These are phyloP conservation scores for Leguminivora glycinivorella DNA, from an alignment of 1,140 invertebrate species.

Conservation along the genomic window DNA sequence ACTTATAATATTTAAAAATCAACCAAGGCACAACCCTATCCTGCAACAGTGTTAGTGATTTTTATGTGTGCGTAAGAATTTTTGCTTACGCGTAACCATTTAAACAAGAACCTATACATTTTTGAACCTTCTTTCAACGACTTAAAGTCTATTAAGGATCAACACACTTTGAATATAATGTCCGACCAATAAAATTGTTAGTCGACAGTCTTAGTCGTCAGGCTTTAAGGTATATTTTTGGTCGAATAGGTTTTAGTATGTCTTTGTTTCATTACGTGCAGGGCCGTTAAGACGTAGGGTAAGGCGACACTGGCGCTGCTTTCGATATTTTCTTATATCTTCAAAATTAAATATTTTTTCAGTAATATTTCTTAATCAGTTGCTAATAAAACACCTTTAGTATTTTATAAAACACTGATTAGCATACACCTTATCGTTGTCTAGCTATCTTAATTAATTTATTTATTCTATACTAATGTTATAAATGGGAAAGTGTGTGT, in stretches of 20 bases:
- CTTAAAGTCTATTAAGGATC: background rate
- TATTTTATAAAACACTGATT: too few species aligned
- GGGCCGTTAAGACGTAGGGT: too few species aligned
- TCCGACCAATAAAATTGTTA: background rate
- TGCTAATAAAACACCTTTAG: too few species aligned
- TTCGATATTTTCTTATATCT: too few species aligned
- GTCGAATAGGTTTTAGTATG: slow-evolving; percentile 32
- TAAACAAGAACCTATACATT: background rate
- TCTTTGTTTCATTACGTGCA: slow-evolving; percentile 43
- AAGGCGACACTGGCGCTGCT: too few species aligned
- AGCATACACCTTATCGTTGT: too few species aligned
- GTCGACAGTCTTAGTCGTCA: background rate
- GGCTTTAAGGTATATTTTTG: background rate
- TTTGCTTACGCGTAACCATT: slow-evolving; percentile 14
- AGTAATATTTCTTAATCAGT: too few species aligned
- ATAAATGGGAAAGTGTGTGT: too few species aligned
- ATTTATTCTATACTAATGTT: too few species aligned
- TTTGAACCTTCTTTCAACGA: background rate
- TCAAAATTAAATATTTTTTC: too few species aligned
- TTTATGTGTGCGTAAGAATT: slow-evolving; percentile 31
- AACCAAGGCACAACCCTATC: background rate
- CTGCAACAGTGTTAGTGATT: background rate
- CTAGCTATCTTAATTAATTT: too few species aligned
- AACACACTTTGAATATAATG: background rate
- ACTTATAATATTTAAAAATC: background rate